Base-by-base conservation (phyloP, 2,113 vertebrate species). In the Muntiacus reevesi region DNA sequence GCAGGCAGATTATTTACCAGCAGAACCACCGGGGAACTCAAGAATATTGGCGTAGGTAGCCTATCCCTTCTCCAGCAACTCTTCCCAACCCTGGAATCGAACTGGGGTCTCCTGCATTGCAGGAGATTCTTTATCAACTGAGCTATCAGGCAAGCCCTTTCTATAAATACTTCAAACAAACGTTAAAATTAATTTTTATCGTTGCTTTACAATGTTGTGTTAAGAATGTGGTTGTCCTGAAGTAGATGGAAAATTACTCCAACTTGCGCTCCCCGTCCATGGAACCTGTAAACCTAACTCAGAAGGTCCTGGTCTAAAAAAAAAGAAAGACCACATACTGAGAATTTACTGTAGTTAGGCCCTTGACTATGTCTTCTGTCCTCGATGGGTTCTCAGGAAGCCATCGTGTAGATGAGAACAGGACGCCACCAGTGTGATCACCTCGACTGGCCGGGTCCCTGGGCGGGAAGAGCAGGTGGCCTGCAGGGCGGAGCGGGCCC, bases 61-160 rank as follows among this genome's bases (percentile, higher is more conserved):
- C n/a, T 36, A 23, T 6, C n/a, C 17, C n/a, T 71, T 71, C n/a
- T 71, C 9, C 17, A 71, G 0, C 2, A 0, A n/a, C 11, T 21
- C 64, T 71, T 21, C n/a, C n/a, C 36, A n/a, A 23, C 10, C n/a
- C 67, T 23, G n/a, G 19, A 71, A 36, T 71, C 2, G 5, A 71
- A 71, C 67, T 71, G 19, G 64, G n/a, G 17, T 71, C 67, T 71
- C 67, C n/a, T 40, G 10, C 21, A 16, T 23, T 40, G 67, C 19
- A 40, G n/a, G n/a, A 0, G 9, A 40, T 36, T 40, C 67, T 40
- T 23, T 71, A 71, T n/a, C n/a, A 23, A 71, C 67, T 71, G n/a
- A 23, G 67, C 67, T 71, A 40, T 40, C n/a, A 23, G 67, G 5
- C 10, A 71, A 71, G 67, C 67, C n/a, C 67, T 23, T 71, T 40